Conservation (phyloP, 30 jellyfish, hydroid and myxozoan species). For the Morbakka virulenta region DNA sequence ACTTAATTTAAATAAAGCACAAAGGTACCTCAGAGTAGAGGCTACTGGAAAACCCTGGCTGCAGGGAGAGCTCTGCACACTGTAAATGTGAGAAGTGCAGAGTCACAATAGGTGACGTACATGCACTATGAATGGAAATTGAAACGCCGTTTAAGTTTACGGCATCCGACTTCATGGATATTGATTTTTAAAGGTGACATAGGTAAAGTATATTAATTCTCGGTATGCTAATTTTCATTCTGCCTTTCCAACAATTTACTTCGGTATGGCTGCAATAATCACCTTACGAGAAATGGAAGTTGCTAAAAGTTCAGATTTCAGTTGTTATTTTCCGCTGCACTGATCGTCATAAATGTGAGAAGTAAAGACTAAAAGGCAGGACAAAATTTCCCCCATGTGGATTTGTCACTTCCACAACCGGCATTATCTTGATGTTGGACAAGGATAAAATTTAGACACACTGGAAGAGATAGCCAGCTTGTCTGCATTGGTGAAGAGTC, state of each 20-base stretch:
- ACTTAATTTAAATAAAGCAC: constrained; percentile 8
- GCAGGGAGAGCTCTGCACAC: too few species aligned
- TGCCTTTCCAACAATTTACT: constrained; percentile 19
- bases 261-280: too few species aligned
- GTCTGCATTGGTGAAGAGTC: constrained; percentile 48
- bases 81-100: too few species aligned
- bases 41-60: too few species aligned
- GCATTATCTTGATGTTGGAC: constrained; percentile 24
- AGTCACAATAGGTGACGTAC: too few species aligned
- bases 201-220: constrained; percentile 8
- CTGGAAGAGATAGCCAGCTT: constrained; percentile 58
- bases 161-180: too few species aligned
- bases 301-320: constrained; percentile 5
- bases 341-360: constrained; percentile 27
- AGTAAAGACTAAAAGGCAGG: background rate
- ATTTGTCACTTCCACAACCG: too few species aligned
- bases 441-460: constrained; percentile 38
- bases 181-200: too few species aligned
- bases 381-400: too few species aligned
- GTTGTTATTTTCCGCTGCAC: background rate
- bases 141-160: too few species aligned
- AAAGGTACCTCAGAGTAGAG: background rate
- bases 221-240: constrained; percentile 33
- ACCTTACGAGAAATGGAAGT: constrained; percentile 25
- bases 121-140: too few species aligned